Base-by-base conservation (phyloP, 1,140 invertebrate genomes). In the Episyrphus balteatus region DNA sequence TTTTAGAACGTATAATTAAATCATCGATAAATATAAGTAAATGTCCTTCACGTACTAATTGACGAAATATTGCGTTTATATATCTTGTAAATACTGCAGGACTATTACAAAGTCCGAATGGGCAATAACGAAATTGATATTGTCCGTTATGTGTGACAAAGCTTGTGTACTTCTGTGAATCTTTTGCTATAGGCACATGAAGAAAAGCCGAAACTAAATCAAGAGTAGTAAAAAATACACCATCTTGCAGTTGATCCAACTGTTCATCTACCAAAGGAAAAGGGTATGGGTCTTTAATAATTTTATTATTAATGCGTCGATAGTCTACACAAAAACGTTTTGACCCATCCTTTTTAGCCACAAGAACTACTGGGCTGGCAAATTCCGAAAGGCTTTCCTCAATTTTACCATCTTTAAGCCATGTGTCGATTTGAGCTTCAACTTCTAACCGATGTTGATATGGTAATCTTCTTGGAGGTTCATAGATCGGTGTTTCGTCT, bases 311-410 rank as follows among this genome's bases (percentile, higher is more conserved):
- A 8, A 76, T 45, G 19, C 47, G 41, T 9, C 74, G 51, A 51
- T 68, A 78, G 52, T 79, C 74, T 1, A 77, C 52, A 57, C 74
- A 78, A 11, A 76, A 61, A 36, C 75, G 41, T 12, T 54, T 44
- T 1, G 54, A 51, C 8, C 64, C 62, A 53, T 74, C 71, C 55
- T 74, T 73, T 48, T 78, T 78, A 19, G 45, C 55, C 8, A 71
- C 69, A 11, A 75, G 46, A 0, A 75, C 64, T 0, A 75, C 51
- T 0, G 70, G 71, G 44, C 64, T 66, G 11, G 62, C 55, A 61
- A 69, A 77, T 19, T 62, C 64, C 15, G 60, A 65, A 19, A 50
- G 47, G 40, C 55, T 60, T 40, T 52, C 47, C 26, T 47, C 42
- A 36, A 69, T 61, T 14, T 68, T 56, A 26, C 51, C 55, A 13